Percentiles rank a stretch among this genome's conserved stretches.
phyloP scores from a whole-genome alignment of 2,113 vertebrate genomes.

The Fukomys damarensis region DNA sequence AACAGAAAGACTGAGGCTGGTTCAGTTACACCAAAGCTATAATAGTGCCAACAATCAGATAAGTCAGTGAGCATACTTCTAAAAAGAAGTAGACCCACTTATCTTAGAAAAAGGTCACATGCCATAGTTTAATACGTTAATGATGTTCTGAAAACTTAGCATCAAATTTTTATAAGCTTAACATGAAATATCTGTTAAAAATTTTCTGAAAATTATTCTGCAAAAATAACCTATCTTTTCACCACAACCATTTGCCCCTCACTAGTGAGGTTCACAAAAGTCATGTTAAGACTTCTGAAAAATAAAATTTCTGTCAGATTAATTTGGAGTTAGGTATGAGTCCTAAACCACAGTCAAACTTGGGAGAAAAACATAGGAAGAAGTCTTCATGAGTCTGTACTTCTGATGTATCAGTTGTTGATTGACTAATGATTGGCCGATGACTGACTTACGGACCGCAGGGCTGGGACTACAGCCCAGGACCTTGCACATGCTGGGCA shows the following conservation, averaged over 20 bases:
- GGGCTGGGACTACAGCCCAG: neutral
- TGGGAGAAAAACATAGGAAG: neutral
- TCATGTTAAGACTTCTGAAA: neutral
- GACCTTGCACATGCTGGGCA: neutral
- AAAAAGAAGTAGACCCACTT: neutral
- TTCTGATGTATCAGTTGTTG: neutral
- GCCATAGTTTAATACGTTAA: neutral
- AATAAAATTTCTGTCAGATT: neutral
- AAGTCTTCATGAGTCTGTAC: neutral
- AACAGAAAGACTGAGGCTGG: neutral
- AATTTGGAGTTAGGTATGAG: neutral
- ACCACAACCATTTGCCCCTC: neutral
- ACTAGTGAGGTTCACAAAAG: neutral
- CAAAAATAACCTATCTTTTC: neutral
- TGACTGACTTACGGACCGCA: no score
- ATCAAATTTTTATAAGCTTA: neutral
- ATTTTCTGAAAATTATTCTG: slow-evolving; percentile 26
- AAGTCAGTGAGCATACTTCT: neutral
- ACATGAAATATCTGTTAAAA: slow-evolving; percentile 19
- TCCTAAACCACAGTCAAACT: neutral
- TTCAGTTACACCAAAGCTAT: neutral
- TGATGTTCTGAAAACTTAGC: neutral
- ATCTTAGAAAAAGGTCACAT: neutral
- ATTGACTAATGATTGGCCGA: neutral
- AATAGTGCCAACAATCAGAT: neutral